Percentiles rank a stretch among this genome's conserved stretches.
Conservation (phyloP, 2,113 vertebrate genomes). For the Campylomormyrus numenius region DNA sequence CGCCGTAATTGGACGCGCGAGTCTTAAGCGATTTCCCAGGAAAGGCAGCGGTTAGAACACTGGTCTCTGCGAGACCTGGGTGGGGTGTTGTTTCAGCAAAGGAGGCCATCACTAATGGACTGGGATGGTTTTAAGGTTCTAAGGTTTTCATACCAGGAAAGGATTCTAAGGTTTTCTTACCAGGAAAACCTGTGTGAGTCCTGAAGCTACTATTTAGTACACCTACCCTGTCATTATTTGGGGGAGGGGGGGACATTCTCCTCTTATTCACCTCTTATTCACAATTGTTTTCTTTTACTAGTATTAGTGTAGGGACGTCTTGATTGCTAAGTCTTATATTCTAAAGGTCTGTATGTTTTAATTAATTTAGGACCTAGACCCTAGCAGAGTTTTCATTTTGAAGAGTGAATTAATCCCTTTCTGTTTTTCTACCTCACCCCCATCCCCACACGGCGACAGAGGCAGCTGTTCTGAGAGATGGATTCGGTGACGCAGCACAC, state of each 20-base stretch:
- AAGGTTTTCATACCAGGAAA: background rate
- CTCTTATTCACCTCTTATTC: background rate
- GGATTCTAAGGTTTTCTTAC: background rate
- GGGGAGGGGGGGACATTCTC: background rate
- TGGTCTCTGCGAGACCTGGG: background rate
- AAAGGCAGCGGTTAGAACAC: background rate
- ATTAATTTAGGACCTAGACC: background rate
- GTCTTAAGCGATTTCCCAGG: background rate
- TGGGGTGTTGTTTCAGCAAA: background rate
- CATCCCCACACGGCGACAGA: background rate
- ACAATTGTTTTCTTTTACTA: background rate
- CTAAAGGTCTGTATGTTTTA: background rate
- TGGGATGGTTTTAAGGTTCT: background rate
- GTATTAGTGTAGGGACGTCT: background rate
- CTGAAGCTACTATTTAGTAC: background rate
- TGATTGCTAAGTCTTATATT: background rate
- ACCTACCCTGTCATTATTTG: background rate
- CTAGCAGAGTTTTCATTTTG: background rate
- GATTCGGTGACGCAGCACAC: background rate
- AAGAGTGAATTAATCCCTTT: background rate
- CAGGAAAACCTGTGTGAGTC: background rate
- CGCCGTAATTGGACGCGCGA: background rate
- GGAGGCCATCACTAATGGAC: background rate
- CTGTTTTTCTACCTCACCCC: background rate
- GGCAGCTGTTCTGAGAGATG: background rate